Conservation (phyloP, 35 echinoderm and acorn worm species). For the Apostichopus californicus region DNA sequence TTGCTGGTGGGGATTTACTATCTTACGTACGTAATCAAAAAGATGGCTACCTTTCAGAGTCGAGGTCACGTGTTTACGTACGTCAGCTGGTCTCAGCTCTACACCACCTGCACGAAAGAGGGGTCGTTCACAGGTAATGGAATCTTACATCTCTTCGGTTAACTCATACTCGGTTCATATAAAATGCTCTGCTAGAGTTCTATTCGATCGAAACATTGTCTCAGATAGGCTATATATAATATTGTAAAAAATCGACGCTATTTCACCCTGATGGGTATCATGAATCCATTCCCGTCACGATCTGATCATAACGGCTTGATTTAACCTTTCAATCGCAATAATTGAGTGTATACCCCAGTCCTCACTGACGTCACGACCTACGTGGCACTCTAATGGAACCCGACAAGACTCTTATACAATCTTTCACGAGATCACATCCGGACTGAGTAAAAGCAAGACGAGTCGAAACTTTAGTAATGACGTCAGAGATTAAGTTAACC, state of each 20-base stretch:
- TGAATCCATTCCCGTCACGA: no score
- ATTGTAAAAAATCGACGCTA: no score
- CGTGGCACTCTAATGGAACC: no score
- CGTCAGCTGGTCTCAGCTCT: conserved; percentile 94
- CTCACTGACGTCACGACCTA: background rate
- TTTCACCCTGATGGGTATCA: no score
- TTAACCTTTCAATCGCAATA: no score
- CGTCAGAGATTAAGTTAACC: background rate
- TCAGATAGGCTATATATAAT: no score
- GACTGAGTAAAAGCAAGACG: background rate
- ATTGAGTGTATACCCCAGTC: background rate
- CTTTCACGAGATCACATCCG: no score
- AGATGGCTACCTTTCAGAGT: conserved; percentile 73
- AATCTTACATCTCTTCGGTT: background rate
- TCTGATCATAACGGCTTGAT: no score
- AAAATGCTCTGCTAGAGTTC: no score
- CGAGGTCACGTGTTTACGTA: conserved; percentile 72
- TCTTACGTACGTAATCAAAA: conserved; percentile 76
- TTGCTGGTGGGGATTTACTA: conserved; percentile 82
- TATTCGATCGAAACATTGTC: no score
- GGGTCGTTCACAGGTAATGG: conserved; percentile 91
- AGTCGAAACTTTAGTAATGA: background rate
- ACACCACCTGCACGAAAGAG: conserved; percentile 89
- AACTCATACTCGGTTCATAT: no score
- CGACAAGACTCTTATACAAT: no score